Conservation (phyloP, 23 tunicate genomes). For the Oikopleura dioica region DNA sequence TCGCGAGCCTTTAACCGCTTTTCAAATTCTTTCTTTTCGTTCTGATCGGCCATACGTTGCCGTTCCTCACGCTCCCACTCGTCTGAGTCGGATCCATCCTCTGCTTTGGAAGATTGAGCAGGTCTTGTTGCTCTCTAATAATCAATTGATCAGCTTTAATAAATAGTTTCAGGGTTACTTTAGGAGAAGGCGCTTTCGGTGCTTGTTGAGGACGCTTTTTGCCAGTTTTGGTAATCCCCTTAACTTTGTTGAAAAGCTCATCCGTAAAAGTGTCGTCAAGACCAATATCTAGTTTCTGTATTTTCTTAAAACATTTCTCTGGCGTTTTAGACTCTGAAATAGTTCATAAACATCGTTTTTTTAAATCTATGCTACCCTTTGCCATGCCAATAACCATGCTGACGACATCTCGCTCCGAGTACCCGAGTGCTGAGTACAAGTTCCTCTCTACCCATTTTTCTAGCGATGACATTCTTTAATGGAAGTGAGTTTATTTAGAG, state of each 20-base stretch:
- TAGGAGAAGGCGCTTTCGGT: not conserved
- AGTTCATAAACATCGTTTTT: no score
- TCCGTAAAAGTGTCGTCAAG: not conserved
- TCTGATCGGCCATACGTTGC: constrained; percentile 33
- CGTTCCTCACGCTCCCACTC: constrained; percentile 82
- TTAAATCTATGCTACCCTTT: not conserved
- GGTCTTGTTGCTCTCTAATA: no score
- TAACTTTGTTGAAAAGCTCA: not conserved
- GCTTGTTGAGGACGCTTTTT: not conserved
- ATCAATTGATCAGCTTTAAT: no score
- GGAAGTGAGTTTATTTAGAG: no score
- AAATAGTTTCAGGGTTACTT: not conserved
- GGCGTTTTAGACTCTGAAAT: no score
- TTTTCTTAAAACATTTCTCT: no score
- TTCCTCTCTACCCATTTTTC: not conserved
- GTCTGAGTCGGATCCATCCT: constrained; percentile 32
- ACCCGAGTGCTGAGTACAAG: not conserved
- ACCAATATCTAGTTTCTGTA: no score
- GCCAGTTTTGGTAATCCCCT: not conserved
- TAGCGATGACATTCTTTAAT: not conserved
- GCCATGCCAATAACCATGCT: not conserved
- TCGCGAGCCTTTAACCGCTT: constrained; percentile 54
- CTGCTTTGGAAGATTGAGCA: not conserved
- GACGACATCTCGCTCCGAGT: not conserved
- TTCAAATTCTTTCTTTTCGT: constrained; percentile 60